Evolutionary conservation across 2,888 invertebrate genomes (phyloP).

Genomic region (Oligia fasciuncula): DNA sequence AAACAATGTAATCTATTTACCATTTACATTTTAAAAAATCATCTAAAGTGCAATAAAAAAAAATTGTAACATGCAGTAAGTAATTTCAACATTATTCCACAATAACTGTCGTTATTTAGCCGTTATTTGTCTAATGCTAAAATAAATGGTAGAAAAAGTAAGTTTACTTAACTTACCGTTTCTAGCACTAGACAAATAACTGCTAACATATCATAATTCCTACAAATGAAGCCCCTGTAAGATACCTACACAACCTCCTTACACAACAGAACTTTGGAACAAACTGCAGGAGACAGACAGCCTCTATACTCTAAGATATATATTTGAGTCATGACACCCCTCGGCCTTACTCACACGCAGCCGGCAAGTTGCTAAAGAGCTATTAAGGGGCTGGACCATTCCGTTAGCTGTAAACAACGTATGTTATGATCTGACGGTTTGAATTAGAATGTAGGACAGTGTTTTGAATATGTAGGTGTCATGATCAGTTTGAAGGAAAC

Average conservation of each 20-base stretch:
- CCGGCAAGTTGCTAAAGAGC: slow-evolving; percentile 38
- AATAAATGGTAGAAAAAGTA: no score
- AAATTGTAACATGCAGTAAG: no score
- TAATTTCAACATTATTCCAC: no score
- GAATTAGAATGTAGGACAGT: background rate
- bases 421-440: slow-evolving; percentile 9
- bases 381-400: slow-evolving; percentile 29
- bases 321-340: slow-evolving; percentile 26
- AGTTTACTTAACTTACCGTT: no score
- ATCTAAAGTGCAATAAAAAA: no score
- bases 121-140: no score
- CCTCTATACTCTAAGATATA: slow-evolving; percentile 31
- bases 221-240: background rate
- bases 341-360: slow-evolving; percentile 31
- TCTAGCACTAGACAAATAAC: no score
- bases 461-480: background rate
- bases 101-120: no score
- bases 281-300: slow-evolving; percentile 48
- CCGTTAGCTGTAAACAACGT: slow-evolving; percentile 25
- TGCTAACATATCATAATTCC: background rate
- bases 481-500: background rate
- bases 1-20: no score
- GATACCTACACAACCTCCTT: background rate
- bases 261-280: slow-evolving; percentile 36
- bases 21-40: no score